A percentile compares a stretch with the other conserved stretches of the same genome.
Conservation (phyloP, 2,113 vertebrate species). For the Eubucco bourcierii region DNA sequence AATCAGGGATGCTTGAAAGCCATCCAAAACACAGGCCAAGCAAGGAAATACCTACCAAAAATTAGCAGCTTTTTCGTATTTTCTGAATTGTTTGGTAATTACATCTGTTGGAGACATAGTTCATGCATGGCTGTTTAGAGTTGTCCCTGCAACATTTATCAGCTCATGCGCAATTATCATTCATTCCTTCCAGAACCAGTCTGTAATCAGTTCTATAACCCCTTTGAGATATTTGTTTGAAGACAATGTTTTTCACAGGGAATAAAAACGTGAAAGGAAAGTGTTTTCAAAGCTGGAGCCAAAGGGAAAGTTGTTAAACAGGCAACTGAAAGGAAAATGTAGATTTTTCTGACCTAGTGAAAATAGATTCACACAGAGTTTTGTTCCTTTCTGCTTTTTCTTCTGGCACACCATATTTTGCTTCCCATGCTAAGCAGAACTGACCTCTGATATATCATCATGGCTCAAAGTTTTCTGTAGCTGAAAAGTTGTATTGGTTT, state of each 20-base stretch:
- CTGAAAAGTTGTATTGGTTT: background rate
- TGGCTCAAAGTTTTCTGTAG: background rate
- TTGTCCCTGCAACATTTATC: slow-evolving; percentile 48
- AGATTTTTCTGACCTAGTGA: slow-evolving; percentile 9
- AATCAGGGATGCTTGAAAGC: slow-evolving; percentile 53
- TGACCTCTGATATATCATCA: background rate
- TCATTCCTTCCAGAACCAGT: slow-evolving; percentile 12
- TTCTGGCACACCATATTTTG: background rate
- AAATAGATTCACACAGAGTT: background rate
- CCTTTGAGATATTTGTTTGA: slow-evolving; percentile 45
- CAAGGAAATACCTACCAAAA: slow-evolving; percentile 43
- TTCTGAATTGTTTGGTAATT: slow-evolving; percentile 55
- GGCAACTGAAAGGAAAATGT: background rate
- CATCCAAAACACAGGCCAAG: slow-evolving; percentile 41
- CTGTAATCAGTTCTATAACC: slow-evolving; percentile 34
- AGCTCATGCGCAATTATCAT: background rate
- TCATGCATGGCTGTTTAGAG: slow-evolving; percentile 53
- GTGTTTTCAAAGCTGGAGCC: slow-evolving; percentile 19
- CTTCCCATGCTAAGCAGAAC: background rate
- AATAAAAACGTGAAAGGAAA: slow-evolving; percentile 25
- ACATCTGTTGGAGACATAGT: slow-evolving; percentile 59
- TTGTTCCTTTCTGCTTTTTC: background rate
- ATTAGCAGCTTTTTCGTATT: slow-evolving; percentile 37
- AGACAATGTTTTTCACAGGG: slow-evolving; percentile 30
- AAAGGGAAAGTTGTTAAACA: slow-evolving; percentile 26